Evolutionary conservation across 2,888 invertebrate species (phyloP).

Genomic region (Latrodectus elegans): DNA sequence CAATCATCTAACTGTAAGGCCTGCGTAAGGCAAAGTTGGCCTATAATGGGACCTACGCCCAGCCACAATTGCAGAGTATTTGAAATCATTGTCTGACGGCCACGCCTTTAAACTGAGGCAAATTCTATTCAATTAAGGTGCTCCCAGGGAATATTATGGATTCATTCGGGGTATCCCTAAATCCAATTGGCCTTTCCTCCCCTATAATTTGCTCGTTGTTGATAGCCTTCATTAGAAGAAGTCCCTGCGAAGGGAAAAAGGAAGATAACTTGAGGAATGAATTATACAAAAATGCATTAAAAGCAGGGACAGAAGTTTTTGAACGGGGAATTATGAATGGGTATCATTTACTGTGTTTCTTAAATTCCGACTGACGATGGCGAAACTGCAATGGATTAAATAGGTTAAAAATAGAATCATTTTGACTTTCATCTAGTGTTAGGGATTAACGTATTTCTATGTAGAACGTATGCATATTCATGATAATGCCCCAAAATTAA

Average conservation of each 20-base stretch:
- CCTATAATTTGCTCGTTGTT: slow-evolving; percentile 35
- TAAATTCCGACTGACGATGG: too few relatives aligned
- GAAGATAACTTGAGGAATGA: not conserved
- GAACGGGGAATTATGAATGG: too few relatives aligned
- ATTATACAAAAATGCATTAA: not conserved
- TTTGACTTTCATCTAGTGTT: too few relatives aligned
- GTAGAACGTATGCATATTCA: too few relatives aligned
- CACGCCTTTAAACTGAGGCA: slow-evolving; percentile 49
- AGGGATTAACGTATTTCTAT: too few relatives aligned
- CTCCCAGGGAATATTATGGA: slow-evolving; percentile 37
- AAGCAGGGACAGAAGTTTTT: too few relatives aligned
- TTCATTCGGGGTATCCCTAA: slow-evolving; percentile 10
- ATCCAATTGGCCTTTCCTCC: slow-evolving; percentile 28
- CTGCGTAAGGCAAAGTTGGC: slow-evolving; percentile 19
- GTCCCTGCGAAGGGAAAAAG: slow-evolving; percentile 3
- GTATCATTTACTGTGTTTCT: too few relatives aligned
- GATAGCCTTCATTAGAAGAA: slow-evolving; percentile 35
- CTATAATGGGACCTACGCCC: slow-evolving; percentile 33
- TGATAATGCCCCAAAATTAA: too few relatives aligned
- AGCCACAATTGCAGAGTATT: slow-evolving; percentile 53
- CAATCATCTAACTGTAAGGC: slow-evolving; percentile 19
- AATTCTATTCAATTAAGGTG: slow-evolving; percentile 59
- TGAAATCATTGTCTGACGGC: slow-evolving; percentile 40
- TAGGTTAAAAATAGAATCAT: too few relatives aligned
- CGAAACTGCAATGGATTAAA: too few relatives aligned